Base-by-base conservation (phyloP, 2,113 vertebrate genomes). In the Syngnathoides biaculeatus region DNA sequence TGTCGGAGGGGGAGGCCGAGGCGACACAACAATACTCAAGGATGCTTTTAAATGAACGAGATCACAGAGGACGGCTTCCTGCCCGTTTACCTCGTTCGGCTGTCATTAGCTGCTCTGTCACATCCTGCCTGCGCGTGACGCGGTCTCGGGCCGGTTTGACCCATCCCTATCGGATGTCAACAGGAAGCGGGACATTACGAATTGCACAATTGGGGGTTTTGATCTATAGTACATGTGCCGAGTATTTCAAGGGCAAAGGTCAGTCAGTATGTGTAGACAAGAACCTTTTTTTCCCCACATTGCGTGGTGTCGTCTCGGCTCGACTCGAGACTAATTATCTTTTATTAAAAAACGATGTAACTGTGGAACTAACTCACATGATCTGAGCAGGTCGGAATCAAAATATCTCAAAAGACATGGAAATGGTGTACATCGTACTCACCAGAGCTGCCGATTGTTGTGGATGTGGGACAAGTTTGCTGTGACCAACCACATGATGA, bases 151-250 rank as follows among this genome's bases (percentile, higher is more conserved):
- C 79, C 86, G 84, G 68, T 84, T 73, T 61, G 70, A 71, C 61
- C 65, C 62, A 70, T 67, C 56, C 72, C 74, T 79, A 53, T 80
- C 74, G 82, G 77, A 84, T 78, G 78, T 84, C 88, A 81, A 88
- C 83, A 90, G 88, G 89, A 89, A 87, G 86, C 86, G 59, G 77
- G 85, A 84, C 84, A 86, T 86, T 82, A 87, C 79, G 79, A 68
- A 60, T 20, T 43, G 24, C 67, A 17, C 26, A n/a, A 59, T 80
- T 74, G 60, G 72, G 52, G 55, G 80, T 77, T 58, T 69, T 35
- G 71, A 82, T 73, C 20, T 65, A 73, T 73, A n/a, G 3, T 15
- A 66, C 12, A 38, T 55, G 42, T 26, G 20, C 15, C 13, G 30
- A n/a, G 12, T 7, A 40, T 65, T 64, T 63, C 53, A 70, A 62